Evolutionary conservation across 2,113 vertebrate species (phyloP).

Genomic region (Sinocyclocheilus grahami): DNA sequence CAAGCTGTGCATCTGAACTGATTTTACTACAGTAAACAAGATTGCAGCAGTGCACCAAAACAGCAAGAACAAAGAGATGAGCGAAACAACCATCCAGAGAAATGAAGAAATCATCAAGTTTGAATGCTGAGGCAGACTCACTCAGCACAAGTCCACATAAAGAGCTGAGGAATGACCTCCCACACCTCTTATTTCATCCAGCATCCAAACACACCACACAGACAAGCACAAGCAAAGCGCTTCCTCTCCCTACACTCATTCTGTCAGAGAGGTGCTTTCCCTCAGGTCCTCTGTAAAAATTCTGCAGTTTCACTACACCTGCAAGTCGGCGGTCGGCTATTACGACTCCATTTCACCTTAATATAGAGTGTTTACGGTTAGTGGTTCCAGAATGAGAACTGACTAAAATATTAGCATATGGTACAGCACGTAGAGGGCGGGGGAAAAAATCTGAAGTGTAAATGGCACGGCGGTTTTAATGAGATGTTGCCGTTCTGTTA

Average conservation of each 20-base stretch:
- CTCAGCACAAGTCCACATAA: not conserved
- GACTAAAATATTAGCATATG: conserved; percentile 36
- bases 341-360: not conserved
- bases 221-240: not conserved
- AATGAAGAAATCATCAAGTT: conserved; percentile 32
- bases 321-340: not conserved
- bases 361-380: conserved; percentile 5
- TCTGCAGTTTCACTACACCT: not conserved
- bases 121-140: conserved; percentile 12
- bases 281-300: not conserved
- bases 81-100: too few species aligned
- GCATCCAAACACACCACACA: not conserved
- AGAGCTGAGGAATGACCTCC: not conserved
- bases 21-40: conserved; percentile 7
- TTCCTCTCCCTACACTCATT: too few species aligned
- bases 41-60: not conserved
- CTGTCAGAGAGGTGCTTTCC: not conserved
- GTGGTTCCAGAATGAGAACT: not conserved
- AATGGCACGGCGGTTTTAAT: conserved; percentile 40
- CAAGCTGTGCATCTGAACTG: not conserved
- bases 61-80: not conserved
- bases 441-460: conserved; percentile 14
- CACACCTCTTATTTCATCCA: not conserved
- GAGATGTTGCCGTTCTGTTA: conserved; percentile 44
- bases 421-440: not conserved